Evolutionary conservation across 2,797 vertebrate genomes (phyloP), one percentile per base, ranked within the genome.

Genomic region (Scolopax rusticola): DNA sequence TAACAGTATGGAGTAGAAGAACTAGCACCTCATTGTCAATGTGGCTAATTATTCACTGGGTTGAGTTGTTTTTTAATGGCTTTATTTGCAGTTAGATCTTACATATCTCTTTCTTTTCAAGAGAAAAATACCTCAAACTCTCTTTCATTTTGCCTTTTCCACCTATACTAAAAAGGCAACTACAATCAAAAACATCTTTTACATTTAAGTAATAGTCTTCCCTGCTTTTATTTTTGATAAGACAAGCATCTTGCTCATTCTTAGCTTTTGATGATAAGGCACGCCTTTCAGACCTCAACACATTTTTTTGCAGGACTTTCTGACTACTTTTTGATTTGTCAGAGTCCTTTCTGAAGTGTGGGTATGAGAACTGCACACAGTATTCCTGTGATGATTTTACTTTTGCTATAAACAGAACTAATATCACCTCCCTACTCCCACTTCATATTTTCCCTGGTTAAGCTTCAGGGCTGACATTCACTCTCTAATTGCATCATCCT

Each of bases 401-500:
- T 68, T 83, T 59, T 87, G 30, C 71, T 84, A 41, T 75, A 80
- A 90, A 68, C 77, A 84, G 86, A 70, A 13, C 21, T 80, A 85
- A 94, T 92, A 84, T 14, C 76, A 95, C 77, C 69, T 83, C 88
- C 71, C 48, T 74, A 60, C 80, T 92, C 88, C 45, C 53, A 53
- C 80, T 93, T 84, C 8, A 2, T 87, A 60, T 82, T 95, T 97
- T 94, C 40, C 19, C 57, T 80, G 51, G 71, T 77, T 80, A 87
- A 53, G 48, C 64, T 95, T 87, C 80, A 82, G 75, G 61, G 88
- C 61, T 95, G 80, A 83, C 64, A 79, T 92, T 93, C 88, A 57
- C 48, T 87, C 70, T 75, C 48, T 94, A 92, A 89, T 93, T 95
- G 57, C 84, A 93, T 79, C 88, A 71, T 75, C 71, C 41, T 28